Percentiles rank a stretch among this genome's conserved stretches.
Conservation (phyloP, 2,888 invertebrate species). For the Sthenelais limicola region DNA sequence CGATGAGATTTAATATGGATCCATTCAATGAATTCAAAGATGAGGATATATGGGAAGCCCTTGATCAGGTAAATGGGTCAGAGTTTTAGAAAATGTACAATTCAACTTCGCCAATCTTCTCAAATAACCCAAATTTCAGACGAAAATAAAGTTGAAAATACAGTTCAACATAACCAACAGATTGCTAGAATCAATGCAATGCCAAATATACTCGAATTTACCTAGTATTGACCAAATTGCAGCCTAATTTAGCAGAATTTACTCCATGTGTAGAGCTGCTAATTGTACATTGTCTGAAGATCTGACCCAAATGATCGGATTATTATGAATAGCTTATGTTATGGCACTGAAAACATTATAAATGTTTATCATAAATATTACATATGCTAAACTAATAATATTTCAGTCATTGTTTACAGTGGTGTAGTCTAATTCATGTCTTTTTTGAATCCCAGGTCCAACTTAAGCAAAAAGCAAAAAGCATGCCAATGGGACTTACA, state of each 20-base stretch:
- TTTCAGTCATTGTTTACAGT: background rate
- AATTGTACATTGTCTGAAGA: too few relatives aligned
- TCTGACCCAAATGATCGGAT: too few relatives aligned
- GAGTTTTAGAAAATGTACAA: too few relatives aligned
- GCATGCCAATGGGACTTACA: background rate
- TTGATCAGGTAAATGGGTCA: background rate
- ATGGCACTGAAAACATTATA: background rate
- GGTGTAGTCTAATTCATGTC: background rate
- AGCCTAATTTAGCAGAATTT: too few relatives aligned
- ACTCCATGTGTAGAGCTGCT: too few relatives aligned
- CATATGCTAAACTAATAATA: background rate
- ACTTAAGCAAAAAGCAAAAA: background rate
- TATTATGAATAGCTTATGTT: background rate
- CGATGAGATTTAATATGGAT: slow-evolving; percentile 11
- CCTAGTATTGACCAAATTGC: too few relatives aligned
- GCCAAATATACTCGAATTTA: too few relatives aligned
- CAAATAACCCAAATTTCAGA: too few relatives aligned
- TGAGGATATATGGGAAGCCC: slow-evolving; percentile 10
- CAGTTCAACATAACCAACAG: too few relatives aligned
- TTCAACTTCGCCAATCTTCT: too few relatives aligned
- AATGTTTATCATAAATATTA: background rate
- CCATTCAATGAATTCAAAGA: slow-evolving; percentile 21
- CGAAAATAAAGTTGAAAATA: too few relatives aligned
- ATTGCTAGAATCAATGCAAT: too few relatives aligned
- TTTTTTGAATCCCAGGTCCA: background rate